Evolutionary conservation across 2,888 invertebrate species (phyloP).

Genomic region (Morpho deidamia): DNA sequence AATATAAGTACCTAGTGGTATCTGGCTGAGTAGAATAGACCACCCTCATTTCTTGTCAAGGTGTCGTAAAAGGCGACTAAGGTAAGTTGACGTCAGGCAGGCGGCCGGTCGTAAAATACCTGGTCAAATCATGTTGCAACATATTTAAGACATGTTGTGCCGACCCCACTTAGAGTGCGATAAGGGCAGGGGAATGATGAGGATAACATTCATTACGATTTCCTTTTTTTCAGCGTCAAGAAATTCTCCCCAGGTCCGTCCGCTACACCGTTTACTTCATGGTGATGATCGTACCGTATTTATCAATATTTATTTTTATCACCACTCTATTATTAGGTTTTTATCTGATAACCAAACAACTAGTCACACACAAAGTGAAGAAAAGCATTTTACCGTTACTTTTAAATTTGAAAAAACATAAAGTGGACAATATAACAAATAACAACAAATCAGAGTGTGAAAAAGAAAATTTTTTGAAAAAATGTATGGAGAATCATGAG

Average conservation of each 20-base stretch:
- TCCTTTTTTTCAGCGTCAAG: conserved; percentile 69
- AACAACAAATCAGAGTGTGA: conserved; percentile 56
- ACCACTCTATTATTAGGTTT: conserved; percentile 42
- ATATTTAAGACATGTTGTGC: too few species aligned
- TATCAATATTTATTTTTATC: conserved; percentile 49
- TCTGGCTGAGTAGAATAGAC: too few species aligned
- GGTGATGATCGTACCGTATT: conserved; percentile 68
- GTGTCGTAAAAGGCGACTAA: too few species aligned
- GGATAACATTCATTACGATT: background rate
- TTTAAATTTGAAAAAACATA: conserved; percentile 49
- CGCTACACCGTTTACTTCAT: conserved; percentile 65
- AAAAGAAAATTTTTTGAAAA: conserved; percentile 50
- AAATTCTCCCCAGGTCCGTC: conserved; percentile 73
- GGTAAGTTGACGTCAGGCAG: too few species aligned
- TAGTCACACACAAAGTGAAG: conserved; percentile 34
- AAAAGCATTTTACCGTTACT: conserved; percentile 44
- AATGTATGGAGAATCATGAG: conserved; percentile 9
- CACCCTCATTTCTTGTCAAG: too few species aligned
- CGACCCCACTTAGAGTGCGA: too few species aligned
- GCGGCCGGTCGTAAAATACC: too few species aligned
- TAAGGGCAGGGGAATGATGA: too few species aligned
- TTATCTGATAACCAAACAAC: conserved; percentile 47
- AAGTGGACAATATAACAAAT: conserved; percentile 41
- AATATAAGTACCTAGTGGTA: too few species aligned
- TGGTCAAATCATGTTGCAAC: too few species aligned